phyloP scores from a whole-genome alignment of 2,888 invertebrate genomes.

The Netelia virgata region DNA sequence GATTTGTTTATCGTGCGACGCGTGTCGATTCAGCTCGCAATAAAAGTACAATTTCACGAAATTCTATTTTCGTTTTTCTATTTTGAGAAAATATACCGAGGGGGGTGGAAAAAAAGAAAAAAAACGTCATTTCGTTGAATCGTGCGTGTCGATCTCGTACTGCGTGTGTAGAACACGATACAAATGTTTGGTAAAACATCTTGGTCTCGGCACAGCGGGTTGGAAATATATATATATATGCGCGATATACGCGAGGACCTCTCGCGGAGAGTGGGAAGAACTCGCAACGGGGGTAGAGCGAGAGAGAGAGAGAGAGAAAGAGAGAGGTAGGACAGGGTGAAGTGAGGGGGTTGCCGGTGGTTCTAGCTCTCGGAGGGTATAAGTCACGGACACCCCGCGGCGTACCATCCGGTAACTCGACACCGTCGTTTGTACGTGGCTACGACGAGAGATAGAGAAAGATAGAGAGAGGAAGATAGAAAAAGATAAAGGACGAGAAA shows the following conservation, averaged over 20 bases:
- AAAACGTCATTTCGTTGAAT: conserved; percentile 36
- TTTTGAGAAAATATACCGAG: not conserved
- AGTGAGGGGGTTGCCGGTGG: conserved; percentile 76
- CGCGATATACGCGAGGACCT: conserved; percentile 49
- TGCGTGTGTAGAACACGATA: conserved; percentile 70
- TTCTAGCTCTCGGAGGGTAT: conserved; percentile 75
- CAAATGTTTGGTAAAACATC: conserved; percentile 83
- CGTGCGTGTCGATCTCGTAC: conserved; percentile 27
- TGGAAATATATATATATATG: conserved; percentile 59
- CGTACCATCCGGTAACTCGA: conserved; percentile 85
- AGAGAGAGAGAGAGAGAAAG: conserved; percentile 74
- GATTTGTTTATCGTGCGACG: too few species aligned
- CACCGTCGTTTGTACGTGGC: conserved; percentile 84
- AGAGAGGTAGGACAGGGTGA: conserved; percentile 50
- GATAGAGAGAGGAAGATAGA: conserved; percentile 9
- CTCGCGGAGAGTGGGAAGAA: conserved; percentile 56
- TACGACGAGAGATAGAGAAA: conserved; percentile 70
- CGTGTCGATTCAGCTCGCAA: not conserved
- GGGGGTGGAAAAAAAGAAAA: not conserved
- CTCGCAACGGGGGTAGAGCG: conserved; percentile 58
- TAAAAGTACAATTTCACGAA: not conserved
- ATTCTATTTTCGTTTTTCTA: not conserved
- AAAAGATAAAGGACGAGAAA: conserved; percentile 7
- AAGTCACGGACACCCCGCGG: conserved; percentile 84
- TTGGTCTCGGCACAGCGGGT: conserved; percentile 76